A percentile compares a stretch with the other conserved stretches of the same genome.
Conservation (phyloP, 92 coral and sea anemone genomes). For the Porites divaricata region DNA sequence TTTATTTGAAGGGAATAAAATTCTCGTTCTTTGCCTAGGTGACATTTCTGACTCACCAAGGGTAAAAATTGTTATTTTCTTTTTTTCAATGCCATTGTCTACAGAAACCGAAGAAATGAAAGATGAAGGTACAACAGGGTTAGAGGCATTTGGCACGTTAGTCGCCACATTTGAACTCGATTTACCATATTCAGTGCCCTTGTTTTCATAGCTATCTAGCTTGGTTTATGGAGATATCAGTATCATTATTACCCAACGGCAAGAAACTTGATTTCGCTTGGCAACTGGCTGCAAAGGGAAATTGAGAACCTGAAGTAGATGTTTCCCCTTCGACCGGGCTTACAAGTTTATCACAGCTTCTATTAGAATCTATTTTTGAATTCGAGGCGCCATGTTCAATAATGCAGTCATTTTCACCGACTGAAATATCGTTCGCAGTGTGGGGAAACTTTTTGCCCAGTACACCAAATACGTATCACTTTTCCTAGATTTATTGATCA, state of each 20-base stretch:
- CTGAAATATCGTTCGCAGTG: no score
- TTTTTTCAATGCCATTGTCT: background rate
- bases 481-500: no score
- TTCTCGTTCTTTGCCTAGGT: background rate
- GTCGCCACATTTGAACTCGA: background rate
- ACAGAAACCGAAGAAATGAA: background rate
- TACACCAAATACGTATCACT: no score
- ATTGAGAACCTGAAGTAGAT: background rate
- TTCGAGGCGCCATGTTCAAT: no score
- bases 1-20: background rate
- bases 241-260: background rate
- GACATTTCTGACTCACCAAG: slow-evolving; percentile 5
- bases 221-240: background rate
- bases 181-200: background rate
- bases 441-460: no score
- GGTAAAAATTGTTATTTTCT: background rate
- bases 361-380: no score
- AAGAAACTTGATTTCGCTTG: background rate
- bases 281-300: background rate
- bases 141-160: background rate
- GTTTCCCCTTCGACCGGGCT: no score
- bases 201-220: background rate
- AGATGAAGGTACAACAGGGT: background rate
- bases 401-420: no score
- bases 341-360: no score